phyloP scores from a whole-genome alignment of 2,888 invertebrate species.

The Heliconius cydno region DNA sequence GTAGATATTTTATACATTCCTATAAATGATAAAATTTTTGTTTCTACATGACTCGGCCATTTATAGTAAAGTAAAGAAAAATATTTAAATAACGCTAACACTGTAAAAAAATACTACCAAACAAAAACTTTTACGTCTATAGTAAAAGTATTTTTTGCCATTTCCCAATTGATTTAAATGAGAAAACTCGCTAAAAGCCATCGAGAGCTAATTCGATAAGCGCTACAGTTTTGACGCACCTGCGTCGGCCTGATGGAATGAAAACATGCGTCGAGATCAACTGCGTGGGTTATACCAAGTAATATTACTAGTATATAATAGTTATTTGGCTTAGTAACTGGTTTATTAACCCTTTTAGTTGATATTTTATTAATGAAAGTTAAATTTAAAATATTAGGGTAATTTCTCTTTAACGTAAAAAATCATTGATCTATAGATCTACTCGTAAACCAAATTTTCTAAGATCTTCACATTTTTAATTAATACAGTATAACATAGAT shows the following conservation, averaged over 20 bases:
- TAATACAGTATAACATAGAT: too few species aligned
- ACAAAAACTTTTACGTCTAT: background rate
- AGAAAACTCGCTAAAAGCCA: constrained; percentile 37
- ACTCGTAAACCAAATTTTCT: too few species aligned
- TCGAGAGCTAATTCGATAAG: constrained; percentile 43
- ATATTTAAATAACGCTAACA: too few species aligned
- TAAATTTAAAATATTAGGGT: background rate
- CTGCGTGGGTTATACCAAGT: constrained; percentile 6
- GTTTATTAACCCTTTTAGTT: background rate
- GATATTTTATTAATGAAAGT: background rate
- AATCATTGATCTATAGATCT: background rate
- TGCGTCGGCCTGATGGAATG: constrained; percentile 53
- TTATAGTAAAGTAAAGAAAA: too few species aligned
- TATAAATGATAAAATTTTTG: too few species aligned
- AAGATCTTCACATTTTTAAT: too few species aligned
- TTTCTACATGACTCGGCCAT: too few species aligned
- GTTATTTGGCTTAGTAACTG: background rate
- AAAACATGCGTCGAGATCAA: constrained; percentile 47
- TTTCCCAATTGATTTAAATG: constrained; percentile 41
- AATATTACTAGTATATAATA: background rate
- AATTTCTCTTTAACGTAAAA: background rate
- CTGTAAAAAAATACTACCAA: background rate
- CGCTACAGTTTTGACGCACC: constrained; percentile 47
- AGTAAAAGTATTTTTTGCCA: constrained; percentile 27
- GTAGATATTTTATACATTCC: too few species aligned